Evolutionary conservation across 1,140 invertebrate genomes (phyloP), one percentile per base, ranked within the genome.

Genomic region (Drosophila kurseongensis): DNA sequence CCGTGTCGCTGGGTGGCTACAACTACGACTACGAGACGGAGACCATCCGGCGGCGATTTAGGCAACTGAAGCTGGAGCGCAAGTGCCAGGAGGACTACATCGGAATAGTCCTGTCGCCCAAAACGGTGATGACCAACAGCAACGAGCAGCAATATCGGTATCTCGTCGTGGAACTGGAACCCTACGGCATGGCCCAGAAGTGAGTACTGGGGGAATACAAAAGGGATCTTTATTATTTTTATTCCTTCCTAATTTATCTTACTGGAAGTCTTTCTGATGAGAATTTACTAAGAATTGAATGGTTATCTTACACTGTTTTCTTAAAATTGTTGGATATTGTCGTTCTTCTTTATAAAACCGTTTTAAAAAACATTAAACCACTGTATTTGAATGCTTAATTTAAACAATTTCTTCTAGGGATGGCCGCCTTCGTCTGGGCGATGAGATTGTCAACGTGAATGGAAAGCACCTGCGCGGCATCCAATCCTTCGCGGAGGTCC

Each of bases 381-480:
- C 2, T 12, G 16, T 1, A 41, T 6, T 47, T 10, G 14, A 3
- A 14, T 8, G 2, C 14, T 14, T 16, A 44, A 12, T 12, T 12
- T 13, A 5, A 12, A 12, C 18, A 8, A 7, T 4, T 16, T 52
- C 36, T n/a, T 52, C 0, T 74, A 96, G 96, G 92, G 97, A 97
- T 90, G 96, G 96, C 0, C 94, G 96, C 62, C 93, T 98, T 61
- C 94, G 95, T 76, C 93, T 96, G 47, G 96, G 96, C 6, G 97
- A 98, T 92, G 97, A 98, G 93, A 95, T 98, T 60, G 95, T 97
- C 13, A 96, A 97, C 92, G 96, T 97, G 8, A 97, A 97, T 91
- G 96, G 96, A 2, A 95, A 95, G 82, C 94, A 96, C 67, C 93
- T 98, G 62, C 94, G 96, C 51, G 97, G 96, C 0, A 93, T 97